Evolutionary conservation across 2,888 invertebrate genomes (phyloP), one percentile per base, ranked within the genome.

Genomic region (Panopea generosa): DNA sequence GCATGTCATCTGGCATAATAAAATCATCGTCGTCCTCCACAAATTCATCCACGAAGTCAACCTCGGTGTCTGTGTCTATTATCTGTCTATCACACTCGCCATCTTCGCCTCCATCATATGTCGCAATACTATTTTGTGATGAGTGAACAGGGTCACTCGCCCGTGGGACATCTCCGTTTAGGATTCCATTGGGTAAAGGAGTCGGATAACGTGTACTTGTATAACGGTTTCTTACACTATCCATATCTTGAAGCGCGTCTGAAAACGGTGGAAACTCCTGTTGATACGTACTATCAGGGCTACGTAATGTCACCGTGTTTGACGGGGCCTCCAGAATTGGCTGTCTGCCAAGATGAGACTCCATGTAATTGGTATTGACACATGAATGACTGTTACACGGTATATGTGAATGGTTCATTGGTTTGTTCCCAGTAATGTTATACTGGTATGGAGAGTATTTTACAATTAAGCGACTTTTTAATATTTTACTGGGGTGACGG

Each of bases 1-100:
- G 95, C 97, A 98, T 98, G 93, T 99, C 98, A 92, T 98, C 98
- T 24, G 98, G 98, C 90, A 98, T 96, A 63, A 98, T 96, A 90
- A 98, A 94, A 72, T 93, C 92, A 52, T 92, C 90, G 55, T 86
- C 89, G 53, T 90, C 90, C 56, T 90, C 91, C 77, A 91, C 71
- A 89, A 91, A 86, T 73, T 97, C 97, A 91, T 97, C 97, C 92
- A 97, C 97, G 84, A 98, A 96, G 94, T 97, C 96, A 93, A 97
- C 97, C 78, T 97, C 97, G 93, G 97, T 97, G 49, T 96, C 97
- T 47, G 97, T 95, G 91, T 97, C 97, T 83, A 97, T 93, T 84
- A 96, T 95, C 26, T 97, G 96, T 89, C 79, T 78, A 38, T 80
- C 79, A 92, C 97, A 97, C 93, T 98, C 86, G 7, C 78, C 77